Base-by-base conservation (phyloP, 2,797 vertebrate species). In the Tapera naevia region DNA sequence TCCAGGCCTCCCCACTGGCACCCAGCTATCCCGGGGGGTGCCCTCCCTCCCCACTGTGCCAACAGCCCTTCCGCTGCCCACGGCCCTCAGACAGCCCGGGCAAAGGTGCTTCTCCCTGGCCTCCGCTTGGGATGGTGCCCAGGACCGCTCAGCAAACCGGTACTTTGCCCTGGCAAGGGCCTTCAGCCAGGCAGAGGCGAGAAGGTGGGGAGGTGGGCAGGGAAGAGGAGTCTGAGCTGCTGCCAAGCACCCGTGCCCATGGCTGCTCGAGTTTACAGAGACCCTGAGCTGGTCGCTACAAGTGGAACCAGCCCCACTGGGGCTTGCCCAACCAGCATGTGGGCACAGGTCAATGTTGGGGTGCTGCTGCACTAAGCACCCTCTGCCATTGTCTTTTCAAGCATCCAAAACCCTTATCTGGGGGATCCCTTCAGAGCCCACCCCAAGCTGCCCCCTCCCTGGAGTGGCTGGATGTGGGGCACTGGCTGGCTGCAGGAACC, bases 111-210 rank as follows among this genome's bases (percentile, higher is more conserved):
- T 94, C 73, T 71, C 58, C 27, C 17, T 1, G 50, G 51, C 43
- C 88, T 81, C 66, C 0, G 2, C 46, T 53, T 93, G 92, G 87
- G 89, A 70, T 6, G 2, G 71, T 89, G 91, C 91, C 91, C 23
- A 2, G 48, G 18, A 53, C 3, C 1, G 53, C 54, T 65, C 67
- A 35, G 72, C 37, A 60, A 58, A 79, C 2, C 14, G 45, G 87
- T 95, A 96, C 92, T 96, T 96, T 96, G 87, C 91, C 69, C 96
- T 71, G 64, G 65, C 54, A 84, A 62, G 86, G 67, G 54, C 25
- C 28, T 80, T 75, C 5, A 9, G 71, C 32, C 39, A 56, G 64
- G 58, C 67, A 73, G 87, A 37, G 54, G 53, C 3, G 5, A 27
- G 45, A 35, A 72, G 60, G 62, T 62, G 53, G 27, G 46, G n/a